phyloP scores from a whole-genome alignment of 1,140 invertebrate species.

The Lithobius niger region DNA sequence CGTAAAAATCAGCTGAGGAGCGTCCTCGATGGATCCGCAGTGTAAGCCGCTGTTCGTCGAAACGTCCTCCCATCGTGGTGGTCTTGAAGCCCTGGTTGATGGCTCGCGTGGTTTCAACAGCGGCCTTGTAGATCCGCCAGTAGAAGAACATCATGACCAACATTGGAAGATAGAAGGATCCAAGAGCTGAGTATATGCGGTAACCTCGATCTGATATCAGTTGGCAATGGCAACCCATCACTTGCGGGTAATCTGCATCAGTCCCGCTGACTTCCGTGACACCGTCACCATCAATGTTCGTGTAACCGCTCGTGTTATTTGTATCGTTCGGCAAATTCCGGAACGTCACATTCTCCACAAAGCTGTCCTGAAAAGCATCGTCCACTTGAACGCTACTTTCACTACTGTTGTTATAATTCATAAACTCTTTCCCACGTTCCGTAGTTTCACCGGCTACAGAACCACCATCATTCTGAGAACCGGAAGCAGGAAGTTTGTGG shows the following conservation, averaged over 20 bases:
- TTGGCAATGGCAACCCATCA: conserved; percentile 49
- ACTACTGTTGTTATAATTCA: too few relatives aligned
- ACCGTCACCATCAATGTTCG: too few relatives aligned
- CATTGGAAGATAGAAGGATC: conserved; percentile 93
- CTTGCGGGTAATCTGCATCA: conserved; percentile 1
- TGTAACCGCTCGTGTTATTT: too few relatives aligned
- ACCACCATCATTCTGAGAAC: too few relatives aligned
- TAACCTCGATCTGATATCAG: conserved; percentile 75
- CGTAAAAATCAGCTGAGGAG: conserved; percentile 18
- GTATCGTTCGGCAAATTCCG: too few relatives aligned
- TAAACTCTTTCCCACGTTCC: too few relatives aligned
- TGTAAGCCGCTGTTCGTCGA: conserved; percentile 75
- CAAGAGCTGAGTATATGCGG: conserved; percentile 73
- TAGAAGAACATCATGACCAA: conserved; percentile 95
- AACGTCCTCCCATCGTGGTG: conserved; percentile 50
- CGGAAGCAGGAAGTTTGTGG: too few relatives aligned
- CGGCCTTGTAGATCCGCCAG: conserved; percentile 85
- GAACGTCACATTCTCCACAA: too few relatives aligned
- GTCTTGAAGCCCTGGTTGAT: conserved; percentile 87
- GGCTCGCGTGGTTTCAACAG: conserved; percentile 72
- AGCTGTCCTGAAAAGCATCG: too few relatives aligned
- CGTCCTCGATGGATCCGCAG: conserved; percentile 77
- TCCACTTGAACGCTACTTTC: too few relatives aligned
- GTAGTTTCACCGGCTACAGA: too few relatives aligned
- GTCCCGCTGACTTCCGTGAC: not conserved